phyloP scores from a whole-genome alignment of 53 echinoderm and acorn worm species.

The Actinopyga echinites region DNA sequence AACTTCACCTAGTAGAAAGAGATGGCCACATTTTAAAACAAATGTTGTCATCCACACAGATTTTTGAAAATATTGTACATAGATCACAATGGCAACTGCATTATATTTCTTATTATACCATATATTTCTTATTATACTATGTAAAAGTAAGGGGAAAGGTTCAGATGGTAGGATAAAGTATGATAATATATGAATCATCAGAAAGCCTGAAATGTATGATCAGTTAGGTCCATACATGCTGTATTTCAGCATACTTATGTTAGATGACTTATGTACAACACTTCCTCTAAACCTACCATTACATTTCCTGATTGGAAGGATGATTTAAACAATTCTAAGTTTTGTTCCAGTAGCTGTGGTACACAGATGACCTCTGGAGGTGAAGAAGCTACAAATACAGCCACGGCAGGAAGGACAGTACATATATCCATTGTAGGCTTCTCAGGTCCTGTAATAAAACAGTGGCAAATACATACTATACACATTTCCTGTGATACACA shows the following conservation, averaged over 20 bases:
- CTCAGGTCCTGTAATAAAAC: constrained; percentile 52
- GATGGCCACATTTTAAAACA: not conserved
- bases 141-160: too few species aligned
- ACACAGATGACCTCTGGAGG: constrained; percentile 82
- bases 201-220: too few species aligned
- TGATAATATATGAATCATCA: too few species aligned
- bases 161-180: too few species aligned
- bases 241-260: too few species aligned
- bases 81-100: too few species aligned
- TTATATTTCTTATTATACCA: too few species aligned
- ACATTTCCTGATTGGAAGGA: constrained; percentile 83
- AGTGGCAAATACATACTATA: not conserved
- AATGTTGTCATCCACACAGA: not conserved
- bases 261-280: not conserved
- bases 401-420: constrained; percentile 82
- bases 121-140: too few species aligned
- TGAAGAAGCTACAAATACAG: constrained; percentile 83
- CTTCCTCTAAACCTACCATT: constrained; percentile 62
- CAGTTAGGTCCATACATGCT: too few species aligned
- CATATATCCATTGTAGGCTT: constrained; percentile 79
- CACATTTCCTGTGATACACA: not conserved
- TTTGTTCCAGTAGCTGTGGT: constrained; percentile 78
- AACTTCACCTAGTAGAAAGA: constrained; percentile 68
- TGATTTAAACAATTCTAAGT: constrained; percentile 80
- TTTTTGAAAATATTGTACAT: not conserved